Evolutionary conservation across 2,888 invertebrate species (phyloP), one percentile per base, ranked within the genome.

Genomic region (Scaptomyza reducta): DNA sequence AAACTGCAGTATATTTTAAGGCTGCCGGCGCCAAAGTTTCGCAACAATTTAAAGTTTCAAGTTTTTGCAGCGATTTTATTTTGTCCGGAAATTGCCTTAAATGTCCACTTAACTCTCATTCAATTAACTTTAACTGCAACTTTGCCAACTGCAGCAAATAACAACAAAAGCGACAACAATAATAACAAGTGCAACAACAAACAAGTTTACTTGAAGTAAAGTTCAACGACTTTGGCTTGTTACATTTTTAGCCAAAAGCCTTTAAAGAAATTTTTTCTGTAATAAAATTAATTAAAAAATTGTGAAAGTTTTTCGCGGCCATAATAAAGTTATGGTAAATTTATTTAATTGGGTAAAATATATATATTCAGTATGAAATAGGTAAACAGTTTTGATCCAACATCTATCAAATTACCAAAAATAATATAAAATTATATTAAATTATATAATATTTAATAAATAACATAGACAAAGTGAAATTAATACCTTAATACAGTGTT

Each of bases 91-190:
- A 80, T 77, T 77, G 69, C 77, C 66, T 83, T 80, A 80, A 80
- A 84, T 77, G 84, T 77, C 74, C 80, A 84, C 84, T 80, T 74
- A 68, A 74, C 63, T 70, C 68, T 77, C 67, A 72, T 80, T 77
- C 78, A 80, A 80, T 80, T 80, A 80, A 84, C 77, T 80, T 80
- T 45, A 63, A 79, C 69, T 74, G 70, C 56, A 69, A 77, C 71
- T 84, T 83, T 59, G 55, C 38, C 41, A 71, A 74, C 73, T 69
- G 55, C 62, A 53, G 44, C 60, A 42, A 45, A 40, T 27, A 59
- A 50, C 18, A 50, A 31, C 40, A 63, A 41, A 13, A 49, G 14
- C 27, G 27, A 18, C 45, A 45, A 25, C 33, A 33, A 33, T 33
- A 33, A 38, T 14, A 38, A 38, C 38, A 38, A n/a, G 6, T 38